Conservation (phyloP, 53 echinoderm and acorn worm genomes). For the Antedon mediterranea region DNA sequence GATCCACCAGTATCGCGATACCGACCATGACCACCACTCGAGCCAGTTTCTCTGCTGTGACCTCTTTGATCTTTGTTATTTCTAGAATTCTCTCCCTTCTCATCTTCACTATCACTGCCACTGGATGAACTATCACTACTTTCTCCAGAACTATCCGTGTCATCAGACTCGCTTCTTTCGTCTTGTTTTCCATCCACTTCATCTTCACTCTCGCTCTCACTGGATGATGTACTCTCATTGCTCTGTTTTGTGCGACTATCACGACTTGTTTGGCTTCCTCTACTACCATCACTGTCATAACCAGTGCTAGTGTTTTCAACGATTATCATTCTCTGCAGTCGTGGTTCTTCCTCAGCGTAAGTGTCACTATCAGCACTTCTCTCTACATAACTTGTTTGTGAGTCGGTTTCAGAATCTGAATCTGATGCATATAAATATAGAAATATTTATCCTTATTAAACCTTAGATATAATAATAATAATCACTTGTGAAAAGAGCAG, state of each 20-base stretch:
- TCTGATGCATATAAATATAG: conserved; percentile 80
- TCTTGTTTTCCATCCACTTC: conserved; percentile 12
- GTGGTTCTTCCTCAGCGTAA: conserved; percentile 62
- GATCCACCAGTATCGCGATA: background rate
- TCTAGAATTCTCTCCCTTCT: background rate
- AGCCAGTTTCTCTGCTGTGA: background rate
- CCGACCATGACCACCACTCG: background rate
- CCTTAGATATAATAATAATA: too few species aligned
- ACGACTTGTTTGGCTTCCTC: conserved; percentile 23
- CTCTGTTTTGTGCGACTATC: conserved; percentile 26
- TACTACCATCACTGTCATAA: conserved; percentile 27
- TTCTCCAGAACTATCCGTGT: conserved; percentile 8
- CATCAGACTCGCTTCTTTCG: conserved; percentile 3
- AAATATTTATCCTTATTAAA: too few species aligned
- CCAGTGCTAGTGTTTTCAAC: conserved; percentile 34
- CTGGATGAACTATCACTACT: conserved; percentile 8
- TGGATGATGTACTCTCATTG: conserved; percentile 18
- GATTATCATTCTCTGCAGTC: conserved; percentile 35
- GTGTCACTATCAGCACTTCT: conserved; percentile 59
- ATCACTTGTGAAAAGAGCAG: too few species aligned
- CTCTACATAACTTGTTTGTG: conserved; percentile 38
- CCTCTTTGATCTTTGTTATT: background rate
- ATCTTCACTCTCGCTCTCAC: conserved; percentile 30
- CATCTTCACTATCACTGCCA: conserved; percentile 18
- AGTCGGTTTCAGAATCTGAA: conserved; percentile 46